Evolutionary conservation across 1,140 invertebrate genomes (phyloP), one percentile per base, ranked within the genome.

Genomic region (Aphelenchoides avenae): DNA sequence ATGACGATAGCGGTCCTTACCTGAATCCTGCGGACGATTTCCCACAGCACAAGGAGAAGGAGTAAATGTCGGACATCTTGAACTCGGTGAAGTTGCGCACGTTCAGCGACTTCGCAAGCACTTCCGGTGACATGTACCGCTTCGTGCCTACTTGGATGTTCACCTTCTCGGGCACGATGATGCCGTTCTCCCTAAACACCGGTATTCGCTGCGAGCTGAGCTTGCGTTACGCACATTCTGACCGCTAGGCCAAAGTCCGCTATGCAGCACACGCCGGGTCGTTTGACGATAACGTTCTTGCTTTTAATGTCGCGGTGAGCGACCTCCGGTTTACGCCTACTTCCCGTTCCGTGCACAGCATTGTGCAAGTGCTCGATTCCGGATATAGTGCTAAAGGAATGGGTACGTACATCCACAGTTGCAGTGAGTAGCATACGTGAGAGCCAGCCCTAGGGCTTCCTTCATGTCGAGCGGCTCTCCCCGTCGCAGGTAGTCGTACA

Each of bases 221-320:
- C 5, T 44, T 0, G 3, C 4, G 48, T 29, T 77, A 85, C 84
- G 82, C 86, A 50, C 87, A 87, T 91, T 67, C 89, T 85, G 31
- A 95, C 89, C 9, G 92, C 91, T 46, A 95, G 81, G 1, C 91
- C 91, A 76, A 96, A 91, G 78, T 96, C 92, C 0, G 91, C 91
- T 52, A 96, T 89, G 50, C 87, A 90, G 78, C 90, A 92, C 15
- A 89, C 87, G 0, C 89, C 88, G 73, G 92, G 88, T 2, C 84
- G 81, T 77, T 93, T 93, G 0, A 95, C 90, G 22, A 96, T 80
- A 60, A 95, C 91, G 76, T 95, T 95, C 77, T 92, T 90, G 68
- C 87, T 89, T 77, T 95, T 96, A 53, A 96, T 89, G 74, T 96
- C 91, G 39, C 92, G 80, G 77, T 96, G 91, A 1, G 89, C 87